Conservation (phyloP, 2,888 invertebrate species). For the Trypoxylon attenuatum region DNA sequence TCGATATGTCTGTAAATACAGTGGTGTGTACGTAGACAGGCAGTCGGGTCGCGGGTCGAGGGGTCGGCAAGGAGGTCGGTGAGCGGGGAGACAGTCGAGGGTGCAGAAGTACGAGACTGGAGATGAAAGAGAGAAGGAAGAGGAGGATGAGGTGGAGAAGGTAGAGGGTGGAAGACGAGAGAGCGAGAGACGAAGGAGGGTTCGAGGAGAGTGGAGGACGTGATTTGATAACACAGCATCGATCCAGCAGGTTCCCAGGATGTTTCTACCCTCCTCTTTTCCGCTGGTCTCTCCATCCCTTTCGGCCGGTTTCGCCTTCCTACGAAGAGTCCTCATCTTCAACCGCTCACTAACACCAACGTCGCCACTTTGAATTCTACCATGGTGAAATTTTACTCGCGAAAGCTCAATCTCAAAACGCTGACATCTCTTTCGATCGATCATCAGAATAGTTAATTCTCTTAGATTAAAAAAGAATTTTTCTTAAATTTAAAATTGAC, state of each 20-base stretch:
- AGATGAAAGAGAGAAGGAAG: slow-evolving; percentile 1
- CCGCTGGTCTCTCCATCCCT: slow-evolving; percentile 16
- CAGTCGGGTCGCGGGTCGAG: not conserved
- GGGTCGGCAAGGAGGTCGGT: slow-evolving; percentile 2
- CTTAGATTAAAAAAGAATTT: too few relatives aligned
- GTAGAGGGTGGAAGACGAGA: slow-evolving; percentile 19
- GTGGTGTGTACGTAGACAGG: not conserved
- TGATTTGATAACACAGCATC: slow-evolving; percentile 62
- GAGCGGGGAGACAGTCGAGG: not conserved
- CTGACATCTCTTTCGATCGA: too few relatives aligned
- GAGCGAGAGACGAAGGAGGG: too few relatives aligned
- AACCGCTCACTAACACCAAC: too few relatives aligned
- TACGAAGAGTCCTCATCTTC: too few relatives aligned
- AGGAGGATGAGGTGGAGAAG: slow-evolving; percentile 22
- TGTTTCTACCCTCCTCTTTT: slow-evolving; percentile 49
- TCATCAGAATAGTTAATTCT: too few relatives aligned
- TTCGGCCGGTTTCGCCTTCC: too few relatives aligned
- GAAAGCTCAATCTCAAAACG: too few relatives aligned
- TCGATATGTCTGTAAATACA: not conserved
- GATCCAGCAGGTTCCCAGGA: slow-evolving; percentile 58
- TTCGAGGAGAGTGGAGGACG: slow-evolving; percentile 42
- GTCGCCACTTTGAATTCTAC: too few relatives aligned
- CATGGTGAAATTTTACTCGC: too few relatives aligned
- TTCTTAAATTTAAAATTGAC: too few relatives aligned
- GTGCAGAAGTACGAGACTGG: not conserved